Percentiles rank a stretch among this genome's conserved stretches.
These are phyloP conservation scores for Cebidichthys violaceus DNA, from an alignment of 2,113 vertebrate species.

Conservation along the genomic window DNA sequence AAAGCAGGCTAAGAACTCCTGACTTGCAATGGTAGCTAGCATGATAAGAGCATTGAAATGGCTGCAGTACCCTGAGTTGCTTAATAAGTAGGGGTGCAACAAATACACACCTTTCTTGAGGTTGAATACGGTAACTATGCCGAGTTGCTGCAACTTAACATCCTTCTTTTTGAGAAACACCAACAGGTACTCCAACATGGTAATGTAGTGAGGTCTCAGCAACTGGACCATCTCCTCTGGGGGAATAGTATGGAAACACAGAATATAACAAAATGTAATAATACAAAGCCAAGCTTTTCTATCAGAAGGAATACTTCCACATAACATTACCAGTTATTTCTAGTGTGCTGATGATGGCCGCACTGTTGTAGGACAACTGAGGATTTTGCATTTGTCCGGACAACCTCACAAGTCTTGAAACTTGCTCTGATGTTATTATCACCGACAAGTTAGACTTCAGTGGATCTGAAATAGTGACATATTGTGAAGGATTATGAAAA, in stretches of 20 bases:
- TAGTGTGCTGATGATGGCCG: constrained; percentile 64
- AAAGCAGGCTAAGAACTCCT: background rate
- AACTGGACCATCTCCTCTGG: constrained; percentile 27
- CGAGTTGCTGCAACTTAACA: constrained; percentile 68
- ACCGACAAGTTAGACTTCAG: constrained; percentile 35
- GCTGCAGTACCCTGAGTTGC: background rate
- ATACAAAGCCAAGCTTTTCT: background rate
- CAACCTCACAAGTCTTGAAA: constrained; percentile 59
- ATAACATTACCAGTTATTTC: constrained; percentile 63
- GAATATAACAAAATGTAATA: background rate
- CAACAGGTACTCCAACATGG: constrained; percentile 50
- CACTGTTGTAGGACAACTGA: constrained; percentile 57
- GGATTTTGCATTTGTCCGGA: constrained; percentile 45
- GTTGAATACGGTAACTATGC: constrained; percentile 49
- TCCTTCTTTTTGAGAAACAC: constrained; percentile 64
- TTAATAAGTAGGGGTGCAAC: background rate
- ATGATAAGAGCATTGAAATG: background rate
- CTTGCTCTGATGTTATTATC: constrained; percentile 54
- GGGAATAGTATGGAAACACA: background rate
- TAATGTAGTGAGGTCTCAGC: constrained; percentile 59
- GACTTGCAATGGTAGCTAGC: background rate
- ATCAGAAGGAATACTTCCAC: background rate
- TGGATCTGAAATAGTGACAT: constrained; percentile 46
- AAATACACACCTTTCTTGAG: constrained; percentile 62
- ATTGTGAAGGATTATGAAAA: background rate